Base-by-base conservation (phyloP, 2,113 vertebrate species). In the Stegostoma tigrinum region DNA sequence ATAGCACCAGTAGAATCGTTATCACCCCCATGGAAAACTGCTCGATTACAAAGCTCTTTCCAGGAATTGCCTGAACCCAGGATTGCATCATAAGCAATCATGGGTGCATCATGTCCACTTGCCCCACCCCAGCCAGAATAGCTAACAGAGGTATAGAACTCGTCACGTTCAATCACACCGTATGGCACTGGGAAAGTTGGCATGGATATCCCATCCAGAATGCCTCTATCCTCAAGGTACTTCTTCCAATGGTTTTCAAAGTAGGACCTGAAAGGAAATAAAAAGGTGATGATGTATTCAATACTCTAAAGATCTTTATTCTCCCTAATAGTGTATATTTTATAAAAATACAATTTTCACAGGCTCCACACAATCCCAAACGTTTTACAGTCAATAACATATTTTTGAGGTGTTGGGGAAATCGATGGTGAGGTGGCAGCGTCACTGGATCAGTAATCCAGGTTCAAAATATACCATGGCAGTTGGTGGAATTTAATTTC, bases 41-140 rank as follows among this genome's bases (percentile, higher is more conserved):
- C 97, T 0, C 97, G 96, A 95, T 97, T 94, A 64, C 98, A 97
- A 34, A 98, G 97, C 96, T 98, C 97, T 0, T 95, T 91, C 98
- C 98, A 98, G 34, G 97, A 98, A 93, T 96, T 96, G 0, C 97
- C 97, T 0, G 98, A 97, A 0, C 97, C 97, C 95, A 98, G 97
- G 61, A 98, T 48, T 0, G 98, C 98, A 0, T 98, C 98, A 0
- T 98, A 98, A 66, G 98, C 98, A 0, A 98, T 98, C 98, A 98
- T 98, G 95, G 98, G 98, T 5, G 98, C 98, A 0, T 98, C 98
- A 0, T 98, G 98, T 0, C 98, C 98, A 0, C 98, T 98, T 97
- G 97, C 97, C 91, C 98, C 98, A 0, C 96, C 98, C 97, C 97
- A 98, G 96, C 97, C 98, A 0, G 83, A 38, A 15, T 97, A 98